phyloP scores from a whole-genome alignment of 2,113 vertebrate genomes.

The Cephalopterus ornatus region DNA sequence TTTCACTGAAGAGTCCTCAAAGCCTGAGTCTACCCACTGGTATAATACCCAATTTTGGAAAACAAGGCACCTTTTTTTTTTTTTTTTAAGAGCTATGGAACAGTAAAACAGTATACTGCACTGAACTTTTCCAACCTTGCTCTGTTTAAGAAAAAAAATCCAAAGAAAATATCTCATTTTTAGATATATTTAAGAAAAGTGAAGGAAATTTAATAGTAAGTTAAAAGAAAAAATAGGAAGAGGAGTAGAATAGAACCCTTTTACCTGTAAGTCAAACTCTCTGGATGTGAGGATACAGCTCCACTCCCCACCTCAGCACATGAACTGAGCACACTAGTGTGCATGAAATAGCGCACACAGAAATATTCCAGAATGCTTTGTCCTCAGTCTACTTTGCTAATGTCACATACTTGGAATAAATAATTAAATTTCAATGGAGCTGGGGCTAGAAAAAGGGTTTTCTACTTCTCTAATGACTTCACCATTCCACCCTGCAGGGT shows the following conservation, averaged over 20 bases:
- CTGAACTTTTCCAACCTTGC: neutral
- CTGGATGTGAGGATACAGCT: neutral
- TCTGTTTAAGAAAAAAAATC: neutral
- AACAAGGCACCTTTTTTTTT: accelerated
- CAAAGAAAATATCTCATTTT: neutral
- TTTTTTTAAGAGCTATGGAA: neutral
- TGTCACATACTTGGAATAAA: neutral
- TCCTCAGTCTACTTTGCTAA: neutral
- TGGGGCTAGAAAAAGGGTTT: neutral
- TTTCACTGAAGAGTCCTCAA: neutral
- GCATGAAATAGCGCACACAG: neutral
- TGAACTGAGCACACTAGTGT: neutral
- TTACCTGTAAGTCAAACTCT: neutral
- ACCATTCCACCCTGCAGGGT: neutral
- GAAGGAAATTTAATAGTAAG: neutral
- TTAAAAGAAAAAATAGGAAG: neutral
- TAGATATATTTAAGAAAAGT: neutral
- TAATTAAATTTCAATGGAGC: neutral
- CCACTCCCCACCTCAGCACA: neutral
- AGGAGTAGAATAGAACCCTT: neutral
- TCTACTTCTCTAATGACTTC: neutral
- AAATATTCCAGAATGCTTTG: neutral
- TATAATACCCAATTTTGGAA: neutral
- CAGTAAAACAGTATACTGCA: neutral
- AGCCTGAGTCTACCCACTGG: neutral